phyloP scores from a whole-genome alignment of 2,888 invertebrate genomes.

The Linyphia triangularis region DNA sequence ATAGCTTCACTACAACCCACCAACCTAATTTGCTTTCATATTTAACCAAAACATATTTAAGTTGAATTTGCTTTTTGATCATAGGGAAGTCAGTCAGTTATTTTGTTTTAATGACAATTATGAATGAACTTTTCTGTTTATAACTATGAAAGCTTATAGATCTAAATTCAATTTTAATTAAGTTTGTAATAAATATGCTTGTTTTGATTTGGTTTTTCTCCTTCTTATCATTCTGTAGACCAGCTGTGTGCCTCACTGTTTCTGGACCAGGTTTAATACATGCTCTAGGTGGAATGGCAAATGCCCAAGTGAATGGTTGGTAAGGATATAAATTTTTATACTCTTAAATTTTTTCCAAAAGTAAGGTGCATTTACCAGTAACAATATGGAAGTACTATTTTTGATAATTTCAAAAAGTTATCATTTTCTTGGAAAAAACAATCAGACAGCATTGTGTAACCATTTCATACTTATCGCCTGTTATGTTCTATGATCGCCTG shows the following conservation, averaged over 20 bases:
- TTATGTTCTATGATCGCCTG: too few species aligned
- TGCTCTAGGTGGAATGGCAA: slow-evolving; percentile 96
- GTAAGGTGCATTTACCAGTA: too few species aligned
- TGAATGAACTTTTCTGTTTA: background rate
- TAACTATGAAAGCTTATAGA: background rate
- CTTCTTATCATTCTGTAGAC: slow-evolving; percentile 80
- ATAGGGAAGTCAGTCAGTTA: too few species aligned
- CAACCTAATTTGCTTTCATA: background rate
- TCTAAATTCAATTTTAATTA: background rate
- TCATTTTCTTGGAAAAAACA: too few species aligned
- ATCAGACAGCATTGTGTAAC: too few species aligned
- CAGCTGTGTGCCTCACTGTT: slow-evolving; percentile 91
- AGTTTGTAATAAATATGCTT: background rate
- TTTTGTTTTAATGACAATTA: background rate
- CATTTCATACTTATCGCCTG: too few species aligned
- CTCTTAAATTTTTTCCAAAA: too few species aligned
- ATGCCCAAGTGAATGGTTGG: slow-evolving; percentile 98
- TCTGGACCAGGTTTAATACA: slow-evolving; percentile 97
- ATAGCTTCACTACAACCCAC: too few species aligned
- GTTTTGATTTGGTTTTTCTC: background rate
- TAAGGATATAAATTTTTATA: slow-evolving; percentile 77
- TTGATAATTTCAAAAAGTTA: too few species aligned
- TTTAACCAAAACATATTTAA: background rate
- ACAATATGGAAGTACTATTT: too few species aligned
- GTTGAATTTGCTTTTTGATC: background rate